A percentile compares a stretch with the other conserved stretches of the same genome.
These are phyloP conservation scores for Orchesella cincta DNA, from an alignment of 1,140 invertebrate genomes.

Conservation along the genomic window DNA sequence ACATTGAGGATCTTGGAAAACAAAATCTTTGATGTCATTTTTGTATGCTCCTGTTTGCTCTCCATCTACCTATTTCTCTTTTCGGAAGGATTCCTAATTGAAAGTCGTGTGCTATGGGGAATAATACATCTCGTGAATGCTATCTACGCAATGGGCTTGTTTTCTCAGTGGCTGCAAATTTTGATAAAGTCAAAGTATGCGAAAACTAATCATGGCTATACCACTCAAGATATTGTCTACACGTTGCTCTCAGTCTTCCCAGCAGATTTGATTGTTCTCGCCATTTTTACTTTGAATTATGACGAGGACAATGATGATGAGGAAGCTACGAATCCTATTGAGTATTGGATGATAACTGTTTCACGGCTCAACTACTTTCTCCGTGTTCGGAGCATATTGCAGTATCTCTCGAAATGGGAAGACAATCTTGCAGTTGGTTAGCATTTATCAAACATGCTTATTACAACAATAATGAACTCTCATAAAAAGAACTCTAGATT, in stretches of 20 bases:
- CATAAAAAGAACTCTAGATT: neutral
- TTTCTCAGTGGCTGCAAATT: conserved; percentile 42
- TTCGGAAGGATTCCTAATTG: conserved; percentile 45
- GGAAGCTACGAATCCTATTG: neutral
- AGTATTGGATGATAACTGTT: conserved; percentile 29
- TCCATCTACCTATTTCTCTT: conserved; percentile 46
- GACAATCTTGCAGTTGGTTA: conserved; percentile 3
- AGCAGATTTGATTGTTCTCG: conserved; percentile 42
- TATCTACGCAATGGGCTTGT: conserved; percentile 37
- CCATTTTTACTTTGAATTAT: conserved; percentile 37
- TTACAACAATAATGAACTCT: too few species aligned
- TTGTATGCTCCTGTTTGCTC: conserved; percentile 31
- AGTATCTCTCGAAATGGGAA: conserved; percentile 35
- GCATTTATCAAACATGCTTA: neutral
- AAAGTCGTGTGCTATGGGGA: conserved; percentile 35
- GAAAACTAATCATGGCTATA: conserved; percentile 45
- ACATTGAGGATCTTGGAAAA: conserved; percentile 33
- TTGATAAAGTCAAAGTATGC: conserved; percentile 45
- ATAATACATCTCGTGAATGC: conserved; percentile 43
- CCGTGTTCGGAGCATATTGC: conserved; percentile 36
- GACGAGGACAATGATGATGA: neutral
- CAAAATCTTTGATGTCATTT: conserved; percentile 35
- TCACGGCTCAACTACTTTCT: conserved; percentile 45
- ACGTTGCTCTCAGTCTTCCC: conserved; percentile 41
- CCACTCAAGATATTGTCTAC: conserved; percentile 37